Conservation (phyloP, 2,113 vertebrate genomes). For the Motacilla tschutschensis region DNA sequence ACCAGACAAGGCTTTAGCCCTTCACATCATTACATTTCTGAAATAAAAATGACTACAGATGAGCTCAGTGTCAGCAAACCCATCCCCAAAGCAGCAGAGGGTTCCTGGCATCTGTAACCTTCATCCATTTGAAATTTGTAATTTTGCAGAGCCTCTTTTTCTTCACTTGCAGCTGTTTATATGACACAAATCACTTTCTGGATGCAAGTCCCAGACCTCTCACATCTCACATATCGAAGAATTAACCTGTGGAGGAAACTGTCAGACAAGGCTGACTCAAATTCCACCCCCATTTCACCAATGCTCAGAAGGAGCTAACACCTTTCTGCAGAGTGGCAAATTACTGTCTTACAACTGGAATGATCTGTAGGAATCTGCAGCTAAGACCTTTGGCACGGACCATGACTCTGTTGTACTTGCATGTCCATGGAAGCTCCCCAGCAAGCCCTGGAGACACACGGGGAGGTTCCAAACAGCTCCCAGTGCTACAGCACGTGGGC, state of each 20-base stretch:
- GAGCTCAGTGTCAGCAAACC: background rate
- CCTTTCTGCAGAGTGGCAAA: slow-evolving; percentile 4
- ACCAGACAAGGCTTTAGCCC: background rate
- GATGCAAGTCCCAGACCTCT: slow-evolving; percentile 29
- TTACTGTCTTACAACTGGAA: background rate
- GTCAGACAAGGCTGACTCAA: background rate
- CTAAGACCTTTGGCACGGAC: background rate
- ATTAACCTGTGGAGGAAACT: slow-evolving; percentile 29
- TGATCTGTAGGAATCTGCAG: background rate
- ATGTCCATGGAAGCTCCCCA: background rate
- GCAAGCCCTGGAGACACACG: background rate
- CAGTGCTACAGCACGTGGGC: fast-evolving
- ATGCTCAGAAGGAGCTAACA: background rate
- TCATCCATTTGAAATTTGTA: background rate
- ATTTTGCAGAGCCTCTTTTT: slow-evolving; percentile 4
- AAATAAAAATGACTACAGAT: background rate
- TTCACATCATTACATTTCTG: background rate
- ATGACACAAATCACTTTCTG: background rate
- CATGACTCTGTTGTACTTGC: background rate
- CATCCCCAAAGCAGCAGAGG: background rate
- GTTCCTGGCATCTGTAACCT: background rate
- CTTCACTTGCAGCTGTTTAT: slow-evolving; percentile 16
- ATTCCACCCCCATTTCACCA: background rate
- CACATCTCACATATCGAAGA: background rate
- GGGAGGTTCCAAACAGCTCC: background rate